These are phyloP conservation scores for Dendrolimus kikuchii DNA, from an alignment of 1,140 invertebrate genomes.

Conservation along the genomic window DNA sequence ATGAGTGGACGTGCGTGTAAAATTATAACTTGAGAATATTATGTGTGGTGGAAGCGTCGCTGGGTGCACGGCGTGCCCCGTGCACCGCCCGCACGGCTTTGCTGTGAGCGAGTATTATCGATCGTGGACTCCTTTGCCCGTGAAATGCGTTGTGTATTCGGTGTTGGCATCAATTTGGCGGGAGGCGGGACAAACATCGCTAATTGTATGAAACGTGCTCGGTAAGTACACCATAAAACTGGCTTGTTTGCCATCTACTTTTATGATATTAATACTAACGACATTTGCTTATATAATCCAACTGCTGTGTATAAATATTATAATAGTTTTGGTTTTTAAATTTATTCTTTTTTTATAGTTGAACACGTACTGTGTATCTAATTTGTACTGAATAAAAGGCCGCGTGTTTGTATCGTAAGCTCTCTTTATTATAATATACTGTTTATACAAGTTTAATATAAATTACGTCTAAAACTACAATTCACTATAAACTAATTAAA, in stretches of 20 bases:
- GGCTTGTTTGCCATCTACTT: neutral
- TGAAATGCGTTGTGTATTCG: slow-evolving; percentile 49
- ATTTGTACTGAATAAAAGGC: no score
- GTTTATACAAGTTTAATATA: no score
- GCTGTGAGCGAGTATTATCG: slow-evolving; percentile 49
- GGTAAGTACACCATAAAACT: slow-evolving; percentile 34
- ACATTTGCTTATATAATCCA: no score
- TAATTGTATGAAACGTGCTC: slow-evolving; percentile 27
- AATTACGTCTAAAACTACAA: no score
- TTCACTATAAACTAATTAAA: no score
- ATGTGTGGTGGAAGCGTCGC: slow-evolving; percentile 47
- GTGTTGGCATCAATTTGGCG: slow-evolving; percentile 56
- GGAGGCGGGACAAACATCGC: slow-evolving; percentile 38
- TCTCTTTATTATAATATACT: no score
- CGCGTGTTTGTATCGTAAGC: no score
- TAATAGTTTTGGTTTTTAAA: neutral
- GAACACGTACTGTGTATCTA: neutral
- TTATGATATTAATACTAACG: neutral
- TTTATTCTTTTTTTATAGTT: neutral
- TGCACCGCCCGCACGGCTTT: slow-evolving; percentile 40
- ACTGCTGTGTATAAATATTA: neutral
- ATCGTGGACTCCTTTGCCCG: slow-evolving; percentile 44
- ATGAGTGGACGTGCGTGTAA: slow-evolving; percentile 69
- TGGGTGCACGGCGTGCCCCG: slow-evolving; percentile 37
- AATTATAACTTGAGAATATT: slow-evolving; percentile 69